Evolutionary conservation across 2,888 invertebrate genomes (phyloP).

Genomic region (Diaperis boleti): DNA sequence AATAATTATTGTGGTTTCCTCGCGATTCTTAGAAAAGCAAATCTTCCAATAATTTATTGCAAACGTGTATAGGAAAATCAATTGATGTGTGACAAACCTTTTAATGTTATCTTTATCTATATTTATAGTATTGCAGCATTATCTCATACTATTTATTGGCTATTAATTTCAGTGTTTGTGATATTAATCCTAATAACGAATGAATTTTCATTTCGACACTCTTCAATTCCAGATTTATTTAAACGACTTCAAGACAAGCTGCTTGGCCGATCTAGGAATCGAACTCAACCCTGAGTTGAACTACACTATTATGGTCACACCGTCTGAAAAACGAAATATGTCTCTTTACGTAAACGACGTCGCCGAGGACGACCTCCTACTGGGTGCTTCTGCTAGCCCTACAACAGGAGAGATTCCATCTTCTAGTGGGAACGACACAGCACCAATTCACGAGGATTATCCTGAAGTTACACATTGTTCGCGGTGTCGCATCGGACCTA

Average conservation of each 20-base stretch:
- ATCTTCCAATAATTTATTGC: no score
- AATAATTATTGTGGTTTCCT: no score
- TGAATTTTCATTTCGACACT: no score
- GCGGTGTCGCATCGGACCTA: constrained; percentile 16
- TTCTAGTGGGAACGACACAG: constrained; percentile 30
- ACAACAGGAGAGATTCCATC: constrained; percentile 56
- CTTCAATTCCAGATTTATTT: constrained; percentile 62
- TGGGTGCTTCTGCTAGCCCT: constrained; percentile 67
- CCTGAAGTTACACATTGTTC: constrained; percentile 26
- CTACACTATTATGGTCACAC: constrained; percentile 43
- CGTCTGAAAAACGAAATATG: constrained; percentile 46
- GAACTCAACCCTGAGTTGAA: constrained; percentile 49
- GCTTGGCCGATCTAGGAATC: constrained; percentile 66
- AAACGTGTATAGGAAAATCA: no score
- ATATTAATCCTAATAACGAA: no score
- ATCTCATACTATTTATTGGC: no score
- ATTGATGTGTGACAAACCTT: no score
- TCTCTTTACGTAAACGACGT: constrained; percentile 51
- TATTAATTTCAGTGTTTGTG: no score
- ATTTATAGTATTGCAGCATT: no score
- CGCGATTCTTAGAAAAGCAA: no score
- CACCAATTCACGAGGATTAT: constrained; percentile 26
- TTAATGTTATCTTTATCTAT: no score
- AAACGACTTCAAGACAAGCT: constrained; percentile 64
- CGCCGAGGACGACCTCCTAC: constrained; percentile 64